Base-by-base conservation (phyloP, 1,140 invertebrate genomes). In the Diprion similis region DNA sequence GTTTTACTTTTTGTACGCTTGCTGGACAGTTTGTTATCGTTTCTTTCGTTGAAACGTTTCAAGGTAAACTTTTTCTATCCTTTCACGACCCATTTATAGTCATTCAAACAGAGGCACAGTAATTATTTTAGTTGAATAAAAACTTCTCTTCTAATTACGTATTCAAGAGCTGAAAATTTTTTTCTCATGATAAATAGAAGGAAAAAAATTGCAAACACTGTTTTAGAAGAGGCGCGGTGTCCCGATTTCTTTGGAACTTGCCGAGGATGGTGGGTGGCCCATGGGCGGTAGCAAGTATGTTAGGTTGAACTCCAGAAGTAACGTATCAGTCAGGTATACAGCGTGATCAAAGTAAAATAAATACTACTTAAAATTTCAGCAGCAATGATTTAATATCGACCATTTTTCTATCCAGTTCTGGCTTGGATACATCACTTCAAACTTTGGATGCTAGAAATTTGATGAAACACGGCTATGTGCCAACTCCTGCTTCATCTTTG, bases 401-500 rank as follows among this genome's bases (percentile, higher is more conserved):
- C 70, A 9, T 71, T 37, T 37, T 76, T 71, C 67, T 73, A 17
- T 71, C 66, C 66, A 89, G 89, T 80, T 86, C 82, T 68, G 85
- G 84, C 67, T 73, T 84, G 72, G 87, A 89, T 77, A 85, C 86
- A 66, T 83, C 87, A 46, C 76, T 90, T 46, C 89, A 90, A 84
- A 86, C 84, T 79, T 81, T 90, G 48, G 89, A 90, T 82, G 88
- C 87, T 46, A 79, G 87, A 73, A 86, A 83, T 17, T 79, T 90
- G 47, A 77, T 90, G 66, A 83, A 84, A 75, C 82, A 81, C 72
- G 79, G 79, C 66, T 81, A 80, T 13, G 70, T 85, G 51, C 85
- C 89, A 46, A 91, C 90, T 74, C 89, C 90, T 70, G 86, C 87
- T 37, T 91, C 89, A 71, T 91, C 90, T 8, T 78, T 91, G 66